Evolutionary conservation across 2,113 vertebrate species (phyloP), one percentile per base, ranked within the genome.

Genomic region (Notiomystis cincta): DNA sequence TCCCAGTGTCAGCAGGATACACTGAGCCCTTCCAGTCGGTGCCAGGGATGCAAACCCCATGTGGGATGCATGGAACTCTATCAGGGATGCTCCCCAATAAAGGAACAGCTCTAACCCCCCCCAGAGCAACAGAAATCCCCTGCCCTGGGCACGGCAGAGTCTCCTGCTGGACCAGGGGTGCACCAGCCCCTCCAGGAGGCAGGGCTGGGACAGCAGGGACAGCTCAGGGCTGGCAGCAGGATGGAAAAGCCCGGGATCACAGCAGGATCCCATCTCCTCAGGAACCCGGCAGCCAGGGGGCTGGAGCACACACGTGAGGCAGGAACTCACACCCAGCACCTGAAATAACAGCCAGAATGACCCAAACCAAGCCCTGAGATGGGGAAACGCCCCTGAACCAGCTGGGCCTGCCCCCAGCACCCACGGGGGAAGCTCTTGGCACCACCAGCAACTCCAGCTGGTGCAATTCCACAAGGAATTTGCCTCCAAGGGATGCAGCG

Each of bases 91-190:
- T 19, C 6, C 9, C 9, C 44, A 31, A 0, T 11, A 40, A 60
- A 30, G 35, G 23, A 51, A 6, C 11, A 3, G 40, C 3, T 6
- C n/a, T 35, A 58, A 13, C 7, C 30, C 15, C 70, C 19, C 11
- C 1, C n/a, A n/a, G n/a, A 10, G 35, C 21, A 48, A 21, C 10
- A 2, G 44, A 58, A 44, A 67, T 9, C 31, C 33, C 31, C 44
- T 27, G 58, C 38, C 38, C 22, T 1, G 61, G 56, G 17, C 5
- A 2, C 0, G 3, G 15, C 8, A 9, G 31, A 20, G 9, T 2
- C 15, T 21, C 31, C 67, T 54, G 50, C 38, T 25, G 61, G 38
- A 60, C 23, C 67, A 37, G 38, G 38, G 45, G 25, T n/a, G 54
- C 33, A 12, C 7, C 50, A 53, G 31, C 35, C 53, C 33, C 82